These are phyloP conservation scores for Anabas testudineus DNA, from an alignment of 2,797 vertebrate species.

Conservation along the genomic window DNA sequence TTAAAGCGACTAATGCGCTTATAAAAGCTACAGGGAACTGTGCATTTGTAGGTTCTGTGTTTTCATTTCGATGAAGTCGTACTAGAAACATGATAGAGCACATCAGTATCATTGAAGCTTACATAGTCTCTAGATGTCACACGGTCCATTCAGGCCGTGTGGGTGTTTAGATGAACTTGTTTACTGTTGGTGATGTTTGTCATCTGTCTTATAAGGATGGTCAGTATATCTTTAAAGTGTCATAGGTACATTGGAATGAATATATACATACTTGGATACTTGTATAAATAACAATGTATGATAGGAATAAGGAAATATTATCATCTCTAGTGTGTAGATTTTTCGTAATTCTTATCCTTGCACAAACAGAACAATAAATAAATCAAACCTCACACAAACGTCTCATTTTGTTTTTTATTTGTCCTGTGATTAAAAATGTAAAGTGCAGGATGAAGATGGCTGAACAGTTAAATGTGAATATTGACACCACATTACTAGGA, in stretches of 20 bases:
- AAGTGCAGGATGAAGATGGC: no score
- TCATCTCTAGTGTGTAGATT: conserved; percentile 81
- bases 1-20: conserved; percentile 67
- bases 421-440: background rate
- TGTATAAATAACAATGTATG: conserved; percentile 83
- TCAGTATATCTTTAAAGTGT: conserved; percentile 74
- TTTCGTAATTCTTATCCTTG: conserved; percentile 84
- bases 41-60: conserved; percentile 68
- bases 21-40: conserved; percentile 61
- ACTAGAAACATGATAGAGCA: conserved; percentile 68
- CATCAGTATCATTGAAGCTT: conserved; percentile 61
- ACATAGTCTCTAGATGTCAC: conserved; percentile 61
- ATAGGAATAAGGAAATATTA: conserved; percentile 82
- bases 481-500: conserved; percentile 3
- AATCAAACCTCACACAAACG: conserved; percentile 52
- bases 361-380: conserved; percentile 81
- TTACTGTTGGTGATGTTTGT: conserved; percentile 72
- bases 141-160: conserved; percentile 44
- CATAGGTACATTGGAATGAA: conserved; percentile 72
- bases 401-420: conserved; percentile 21
- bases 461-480: background rate
- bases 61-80: conserved; percentile 64
- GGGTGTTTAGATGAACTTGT: conserved; percentile 65
- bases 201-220: conserved; percentile 66
- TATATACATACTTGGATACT: conserved; percentile 73